Conservation (phyloP, 2,797 vertebrate genomes). For the Acomys russatus region DNA sequence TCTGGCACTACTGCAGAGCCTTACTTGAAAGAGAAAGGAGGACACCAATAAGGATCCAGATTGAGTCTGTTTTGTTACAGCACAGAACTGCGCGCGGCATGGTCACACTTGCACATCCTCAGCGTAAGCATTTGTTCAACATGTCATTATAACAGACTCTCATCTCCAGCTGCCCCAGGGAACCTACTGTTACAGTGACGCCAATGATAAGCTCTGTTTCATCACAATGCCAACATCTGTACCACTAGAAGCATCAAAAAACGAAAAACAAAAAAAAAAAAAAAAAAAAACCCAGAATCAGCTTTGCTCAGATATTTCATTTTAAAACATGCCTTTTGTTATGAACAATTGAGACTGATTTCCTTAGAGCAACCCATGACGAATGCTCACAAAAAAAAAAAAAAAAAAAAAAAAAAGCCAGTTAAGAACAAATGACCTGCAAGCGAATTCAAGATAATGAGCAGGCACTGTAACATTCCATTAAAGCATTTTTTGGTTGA, state of each 20-base stretch:
- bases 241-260: constrained; percentile 63
- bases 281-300: not conserved
- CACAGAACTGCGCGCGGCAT: constrained; percentile 27
- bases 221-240: constrained; percentile 65
- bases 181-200: not conserved
- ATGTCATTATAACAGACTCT: constrained; percentile 19
- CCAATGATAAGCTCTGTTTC: constrained; percentile 5
- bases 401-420: not conserved
- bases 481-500: constrained; percentile 68
- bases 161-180: constrained; percentile 13
- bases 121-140: constrained; percentile 34
- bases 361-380: constrained; percentile 62
- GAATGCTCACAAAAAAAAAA: constrained; percentile 10
- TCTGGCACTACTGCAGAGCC: constrained; percentile 1
- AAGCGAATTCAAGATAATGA: constrained; percentile 71
- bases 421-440: constrained; percentile 72
- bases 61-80: constrained; percentile 2
- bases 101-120: not conserved
- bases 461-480: constrained; percentile 55
- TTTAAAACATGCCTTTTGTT: constrained; percentile 68
- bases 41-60: constrained; percentile 26
- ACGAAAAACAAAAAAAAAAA: too few species aligned
- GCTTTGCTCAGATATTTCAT: constrained; percentile 55
- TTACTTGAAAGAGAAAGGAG: constrained; percentile 40
- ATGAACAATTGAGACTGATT: constrained; percentile 79